Percentiles rank a stretch among this genome's conserved stretches.
These are phyloP conservation scores for Tachina fera DNA, from an alignment of 2,888 invertebrate species.

Conservation along the genomic window DNA sequence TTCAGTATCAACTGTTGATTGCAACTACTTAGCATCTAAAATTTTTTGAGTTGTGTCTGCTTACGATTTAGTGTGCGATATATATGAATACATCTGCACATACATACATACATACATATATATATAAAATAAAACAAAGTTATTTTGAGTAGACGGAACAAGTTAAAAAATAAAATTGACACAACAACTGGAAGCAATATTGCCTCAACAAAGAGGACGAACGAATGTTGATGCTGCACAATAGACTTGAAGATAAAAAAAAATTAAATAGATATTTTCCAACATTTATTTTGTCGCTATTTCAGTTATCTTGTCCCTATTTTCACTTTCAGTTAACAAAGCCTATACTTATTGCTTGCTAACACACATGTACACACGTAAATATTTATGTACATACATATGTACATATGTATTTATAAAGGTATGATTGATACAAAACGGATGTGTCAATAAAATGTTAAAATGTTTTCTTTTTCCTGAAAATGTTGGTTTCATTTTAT, in stretches of 20 bases:
- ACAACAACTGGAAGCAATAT: slow-evolving; percentile 6
- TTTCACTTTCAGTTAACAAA: slow-evolving; percentile 10
- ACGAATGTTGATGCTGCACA: slow-evolving; percentile 5
- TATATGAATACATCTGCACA: too few relatives aligned
- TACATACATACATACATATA: too few relatives aligned
- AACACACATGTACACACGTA: background rate
- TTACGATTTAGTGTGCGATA: too few relatives aligned
- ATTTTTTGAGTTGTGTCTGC: too few relatives aligned
- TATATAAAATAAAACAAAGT: slow-evolving; percentile 9
- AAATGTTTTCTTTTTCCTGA: slow-evolving; percentile 16
- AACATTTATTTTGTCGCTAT: slow-evolving; percentile 6
- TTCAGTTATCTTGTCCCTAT: slow-evolving; percentile 8
- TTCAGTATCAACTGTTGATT: too few relatives aligned
- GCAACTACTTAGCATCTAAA: too few relatives aligned
- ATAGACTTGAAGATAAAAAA: slow-evolving; percentile 31
- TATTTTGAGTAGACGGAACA: slow-evolving; percentile 7
- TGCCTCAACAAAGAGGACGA: background rate
- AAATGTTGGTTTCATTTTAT: slow-evolving; percentile 6
- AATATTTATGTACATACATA: background rate
- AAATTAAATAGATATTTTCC: slow-evolving; percentile 13
- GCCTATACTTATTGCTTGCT: background rate
- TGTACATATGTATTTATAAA: background rate
- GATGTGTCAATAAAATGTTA: slow-evolving; percentile 69
- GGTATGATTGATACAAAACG: slow-evolving; percentile 64
- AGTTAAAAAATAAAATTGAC: slow-evolving; percentile 16